Percentiles rank a stretch among this genome's conserved stretches.
Conservation (phyloP, 2,113 vertebrate species). For the Illadopsis cleaveri region DNA sequence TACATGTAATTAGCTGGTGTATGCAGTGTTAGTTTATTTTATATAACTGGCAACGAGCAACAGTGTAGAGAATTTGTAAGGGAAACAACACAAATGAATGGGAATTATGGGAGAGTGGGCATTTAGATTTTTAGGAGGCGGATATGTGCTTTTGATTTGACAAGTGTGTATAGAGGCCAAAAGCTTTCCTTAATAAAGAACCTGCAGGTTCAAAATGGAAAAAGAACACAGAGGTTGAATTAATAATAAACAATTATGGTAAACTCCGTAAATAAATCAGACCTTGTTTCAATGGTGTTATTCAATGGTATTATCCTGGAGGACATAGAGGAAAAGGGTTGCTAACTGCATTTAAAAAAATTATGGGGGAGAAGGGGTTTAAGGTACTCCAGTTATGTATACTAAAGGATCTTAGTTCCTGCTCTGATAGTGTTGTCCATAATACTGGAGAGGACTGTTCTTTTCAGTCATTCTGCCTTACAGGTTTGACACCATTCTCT, state of each 20-base stretch:
- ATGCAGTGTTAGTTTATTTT: not conserved
- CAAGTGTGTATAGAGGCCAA: not conserved
- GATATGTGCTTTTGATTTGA: not conserved
- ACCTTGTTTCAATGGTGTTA: not conserved
- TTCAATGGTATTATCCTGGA: not conserved
- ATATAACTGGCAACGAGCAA: rapidly evolving
- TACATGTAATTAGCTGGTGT: not conserved
- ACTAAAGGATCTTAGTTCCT: not conserved
- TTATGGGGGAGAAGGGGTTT: not conserved
- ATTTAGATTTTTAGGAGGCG: not conserved
- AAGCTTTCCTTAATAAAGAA: not conserved
- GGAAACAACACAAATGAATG: rapidly evolving
- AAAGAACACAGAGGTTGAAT: not conserved
- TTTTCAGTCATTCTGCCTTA: not conserved
- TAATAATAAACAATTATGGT: not conserved
- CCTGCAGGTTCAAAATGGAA: not conserved
- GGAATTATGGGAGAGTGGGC: not conserved
- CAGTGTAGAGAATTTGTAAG: not conserved
- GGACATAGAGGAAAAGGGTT: not conserved
- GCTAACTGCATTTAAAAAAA: not conserved
- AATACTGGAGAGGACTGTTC: not conserved
- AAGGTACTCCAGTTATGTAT: not conserved
- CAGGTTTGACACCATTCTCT: not conserved
- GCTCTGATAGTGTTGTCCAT: not conserved
- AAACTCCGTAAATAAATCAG: not conserved